phyloP scores from a whole-genome alignment of 2,888 invertebrate genomes.

The Trichopria drosophilae region DNA sequence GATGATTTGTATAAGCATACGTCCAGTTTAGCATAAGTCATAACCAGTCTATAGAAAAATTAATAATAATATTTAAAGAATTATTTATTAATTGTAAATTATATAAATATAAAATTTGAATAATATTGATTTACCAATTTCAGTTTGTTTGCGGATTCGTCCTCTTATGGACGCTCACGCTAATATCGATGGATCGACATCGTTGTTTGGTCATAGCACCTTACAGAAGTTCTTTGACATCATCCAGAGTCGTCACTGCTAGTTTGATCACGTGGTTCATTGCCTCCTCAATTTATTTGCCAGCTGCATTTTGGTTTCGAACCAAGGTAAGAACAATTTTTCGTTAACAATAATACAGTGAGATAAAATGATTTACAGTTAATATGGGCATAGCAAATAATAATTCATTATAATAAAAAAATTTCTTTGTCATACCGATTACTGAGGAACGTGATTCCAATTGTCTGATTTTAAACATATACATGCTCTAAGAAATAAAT shows the following conservation, averaged over 20 bases:
- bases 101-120: conserved; percentile 3
- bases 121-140: conserved; percentile 22
- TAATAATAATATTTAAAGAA: background rate
- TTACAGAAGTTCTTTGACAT: conserved; percentile 61
- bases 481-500: too few species aligned
- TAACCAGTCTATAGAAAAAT: too few species aligned
- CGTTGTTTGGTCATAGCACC: conserved; percentile 64
- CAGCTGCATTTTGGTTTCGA: conserved; percentile 62
- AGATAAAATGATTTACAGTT: too few species aligned
- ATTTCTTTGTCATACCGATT: too few species aligned
- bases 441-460: too few species aligned
- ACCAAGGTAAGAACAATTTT: conserved; percentile 43
- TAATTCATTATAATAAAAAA: too few species aligned
- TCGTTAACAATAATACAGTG: too few species aligned
- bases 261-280: conserved; percentile 61
- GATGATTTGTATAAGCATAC: too few species aligned
- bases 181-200: conserved; percentile 64
- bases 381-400: too few species aligned
- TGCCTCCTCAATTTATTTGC: conserved; percentile 60
- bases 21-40: too few species aligned
- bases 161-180: conserved; percentile 63
- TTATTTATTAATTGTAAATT: too few species aligned
- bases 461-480: too few species aligned
- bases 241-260: conserved; percentile 55
- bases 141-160: conserved; percentile 65